These are phyloP conservation scores for Ditylenchus dipsaci DNA, from an alignment of 1,140 invertebrate species.

Conservation along the genomic window DNA sequence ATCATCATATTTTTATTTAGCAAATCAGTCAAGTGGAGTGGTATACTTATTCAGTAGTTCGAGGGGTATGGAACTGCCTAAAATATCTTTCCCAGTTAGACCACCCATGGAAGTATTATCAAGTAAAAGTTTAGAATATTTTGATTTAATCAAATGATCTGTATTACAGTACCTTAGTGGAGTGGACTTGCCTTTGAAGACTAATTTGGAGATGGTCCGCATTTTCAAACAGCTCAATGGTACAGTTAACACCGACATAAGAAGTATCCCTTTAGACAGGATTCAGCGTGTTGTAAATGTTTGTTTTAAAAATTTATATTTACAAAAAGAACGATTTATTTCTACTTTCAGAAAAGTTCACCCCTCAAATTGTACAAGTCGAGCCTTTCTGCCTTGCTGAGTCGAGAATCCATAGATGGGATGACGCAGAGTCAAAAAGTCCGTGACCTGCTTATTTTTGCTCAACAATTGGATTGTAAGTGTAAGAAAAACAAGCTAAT, in stretches of 20 bases:
- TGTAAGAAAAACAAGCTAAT: constrained; percentile 28
- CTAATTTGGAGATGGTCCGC: constrained; percentile 48
- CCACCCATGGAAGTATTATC: constrained; percentile 48
- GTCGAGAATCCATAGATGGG: constrained; percentile 34
- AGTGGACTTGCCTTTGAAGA: constrained; percentile 47
- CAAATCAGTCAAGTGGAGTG: constrained; percentile 12
- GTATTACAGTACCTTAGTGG: constrained; percentile 41
- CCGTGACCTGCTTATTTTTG: constrained; percentile 21
- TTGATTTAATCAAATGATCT: background rate
- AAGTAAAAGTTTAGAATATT: constrained; percentile 6
- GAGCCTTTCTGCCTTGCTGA: constrained; percentile 42
- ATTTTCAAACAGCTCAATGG: constrained; percentile 13
- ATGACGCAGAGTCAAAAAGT: constrained; percentile 33
- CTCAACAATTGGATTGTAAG: constrained; percentile 24
- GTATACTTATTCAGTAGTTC: constrained; percentile 37
- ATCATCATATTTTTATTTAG: background rate
- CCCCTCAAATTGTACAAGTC: constrained; percentile 47
- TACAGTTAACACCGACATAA: background rate
- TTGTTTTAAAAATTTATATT: background rate
- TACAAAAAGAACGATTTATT: background rate
- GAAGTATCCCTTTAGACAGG: background rate
- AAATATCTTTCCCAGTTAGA: constrained; percentile 33
- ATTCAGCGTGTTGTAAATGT: background rate
- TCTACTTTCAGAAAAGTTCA: background rate
- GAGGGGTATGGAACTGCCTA: constrained; percentile 43